Evolutionary conservation across 2,797 vertebrate species (phyloP), one percentile per base, ranked within the genome.

Genomic region (Rallus crepitans): DNA sequence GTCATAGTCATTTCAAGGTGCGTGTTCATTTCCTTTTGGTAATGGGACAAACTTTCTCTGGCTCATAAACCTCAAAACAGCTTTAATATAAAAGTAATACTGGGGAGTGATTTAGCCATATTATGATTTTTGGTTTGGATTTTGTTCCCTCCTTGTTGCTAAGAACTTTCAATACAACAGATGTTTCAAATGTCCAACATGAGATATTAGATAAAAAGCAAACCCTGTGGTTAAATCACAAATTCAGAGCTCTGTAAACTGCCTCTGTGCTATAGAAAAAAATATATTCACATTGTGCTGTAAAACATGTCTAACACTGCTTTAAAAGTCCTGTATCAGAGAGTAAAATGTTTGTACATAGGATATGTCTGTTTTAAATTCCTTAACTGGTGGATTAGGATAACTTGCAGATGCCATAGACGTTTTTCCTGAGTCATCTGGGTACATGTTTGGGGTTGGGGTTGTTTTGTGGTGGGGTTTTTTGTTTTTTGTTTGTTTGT

Each of bases 11-110:
- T 84, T 84, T 94, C 37, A 77, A 83, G 87, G 83, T 96, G 81
- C 68, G 82, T 89, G 56, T 52, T 96, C 66, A 56, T 94, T 97
- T 94, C 93, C 94, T 97, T 95, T 96, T 95, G 78, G 85, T 95
- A 98, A 95, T 78, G 85, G 90, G 92, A 97, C 95, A 97, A 96
- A 97, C 88, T 96, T 97, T 97, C 89, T 97, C 80, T 93, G 94
- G 83, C 84, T 97, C 73, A 90, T 94, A 97, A 98, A 96, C 87
- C 87, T 61, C 64, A 96, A 96, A 97, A 80, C 84, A 93, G 60
- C 93, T 97, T 96, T 95, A 97, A 95, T 96, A 92, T 90, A 31
- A 59, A 95, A 94, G 35, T 87, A 69, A 79, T 83, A 57, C 28
- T 61, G 37, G 78, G 31, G 25, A 89, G 11, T 61, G 18, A 71